Conservation (phyloP, 1,140 invertebrate species). For the Drosophila suzukii region DNA sequence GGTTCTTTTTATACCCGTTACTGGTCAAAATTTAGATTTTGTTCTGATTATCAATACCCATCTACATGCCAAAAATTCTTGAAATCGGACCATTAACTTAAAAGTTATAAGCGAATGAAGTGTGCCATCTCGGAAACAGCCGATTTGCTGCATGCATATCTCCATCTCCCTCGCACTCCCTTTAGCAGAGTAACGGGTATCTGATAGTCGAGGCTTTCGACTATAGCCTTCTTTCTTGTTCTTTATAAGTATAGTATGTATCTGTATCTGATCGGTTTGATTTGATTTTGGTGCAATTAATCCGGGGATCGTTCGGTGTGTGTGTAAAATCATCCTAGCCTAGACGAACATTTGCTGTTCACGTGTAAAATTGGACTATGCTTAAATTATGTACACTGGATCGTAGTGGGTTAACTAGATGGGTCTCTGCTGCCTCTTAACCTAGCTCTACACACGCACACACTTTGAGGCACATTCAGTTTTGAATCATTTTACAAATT, state of each 20-base stretch:
- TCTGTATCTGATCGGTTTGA: not conserved
- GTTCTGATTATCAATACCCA: too few relatives aligned
- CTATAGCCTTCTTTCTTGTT: too few relatives aligned
- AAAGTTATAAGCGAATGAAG: too few relatives aligned
- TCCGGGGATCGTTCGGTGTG: slow-evolving; percentile 6
- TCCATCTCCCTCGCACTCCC: too few relatives aligned
- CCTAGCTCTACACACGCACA: slow-evolving; percentile 52
- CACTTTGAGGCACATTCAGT: slow-evolving; percentile 79
- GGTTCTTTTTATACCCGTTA: slow-evolving; percentile 18
- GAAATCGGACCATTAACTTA: too few relatives aligned
- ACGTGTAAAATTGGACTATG: slow-evolving; percentile 77
- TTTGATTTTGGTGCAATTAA: slow-evolving; percentile 8
- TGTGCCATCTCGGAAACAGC: too few relatives aligned
- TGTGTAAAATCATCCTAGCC: slow-evolving; percentile 64
- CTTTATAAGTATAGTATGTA: too few relatives aligned
- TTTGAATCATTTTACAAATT: slow-evolving; percentile 75
- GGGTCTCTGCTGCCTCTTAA: slow-evolving; percentile 21
- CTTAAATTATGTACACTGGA: slow-evolving; percentile 53
- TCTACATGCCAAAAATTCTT: too few relatives aligned
- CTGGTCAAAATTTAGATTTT: too few relatives aligned
- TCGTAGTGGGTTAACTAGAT: slow-evolving; percentile 42
- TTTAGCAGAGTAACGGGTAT: too few relatives aligned
- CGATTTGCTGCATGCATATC: too few relatives aligned
- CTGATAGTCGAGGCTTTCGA: too few relatives aligned
- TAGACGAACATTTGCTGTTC: slow-evolving; percentile 32